Evolutionary conservation across 2,113 vertebrate genomes (phyloP).

Genomic region (Sciurus niger): DNA sequence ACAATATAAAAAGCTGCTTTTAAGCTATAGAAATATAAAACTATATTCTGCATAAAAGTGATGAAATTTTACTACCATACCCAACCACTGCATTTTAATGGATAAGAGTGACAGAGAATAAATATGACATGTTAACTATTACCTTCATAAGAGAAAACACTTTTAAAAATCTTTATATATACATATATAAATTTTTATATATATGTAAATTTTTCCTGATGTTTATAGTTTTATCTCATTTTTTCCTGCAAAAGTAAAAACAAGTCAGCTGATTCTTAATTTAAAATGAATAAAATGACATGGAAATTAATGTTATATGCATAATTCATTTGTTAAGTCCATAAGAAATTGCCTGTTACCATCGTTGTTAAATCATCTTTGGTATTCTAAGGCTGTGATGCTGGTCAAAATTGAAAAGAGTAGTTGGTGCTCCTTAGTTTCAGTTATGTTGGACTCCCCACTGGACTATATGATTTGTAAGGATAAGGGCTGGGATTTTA

Average conservation of each 20-base stretch:
- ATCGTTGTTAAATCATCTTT: not conserved
- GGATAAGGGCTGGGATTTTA: not conserved
- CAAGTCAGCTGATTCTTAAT: slow-evolving; percentile 50
- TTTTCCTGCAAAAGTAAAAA: slow-evolving; percentile 14
- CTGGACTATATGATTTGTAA: not conserved
- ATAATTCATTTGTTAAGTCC: slow-evolving; percentile 54
- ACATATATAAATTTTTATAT: not conserved
- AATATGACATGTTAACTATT: not conserved
- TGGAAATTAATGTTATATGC: slow-evolving; percentile 51
- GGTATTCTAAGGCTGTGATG: not conserved
- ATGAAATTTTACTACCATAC: not conserved
- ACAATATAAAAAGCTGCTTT: not conserved
- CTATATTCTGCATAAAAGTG: not conserved
- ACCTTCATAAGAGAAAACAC: not conserved
- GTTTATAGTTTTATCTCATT: not conserved
- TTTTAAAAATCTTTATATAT: slow-evolving; percentile 10
- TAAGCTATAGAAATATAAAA: not conserved
- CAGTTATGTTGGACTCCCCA: not conserved
- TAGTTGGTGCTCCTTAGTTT: not conserved
- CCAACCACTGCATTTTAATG: not conserved
- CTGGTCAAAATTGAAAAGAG: not conserved
- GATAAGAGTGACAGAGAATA: not conserved
- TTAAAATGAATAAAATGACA: slow-evolving; percentile 58
- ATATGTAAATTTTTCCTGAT: not conserved
- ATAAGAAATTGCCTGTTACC: slow-evolving; percentile 48